phyloP scores from a whole-genome alignment of 53 echinoderm and acorn worm genomes.

The Antedon mediterranea region DNA sequence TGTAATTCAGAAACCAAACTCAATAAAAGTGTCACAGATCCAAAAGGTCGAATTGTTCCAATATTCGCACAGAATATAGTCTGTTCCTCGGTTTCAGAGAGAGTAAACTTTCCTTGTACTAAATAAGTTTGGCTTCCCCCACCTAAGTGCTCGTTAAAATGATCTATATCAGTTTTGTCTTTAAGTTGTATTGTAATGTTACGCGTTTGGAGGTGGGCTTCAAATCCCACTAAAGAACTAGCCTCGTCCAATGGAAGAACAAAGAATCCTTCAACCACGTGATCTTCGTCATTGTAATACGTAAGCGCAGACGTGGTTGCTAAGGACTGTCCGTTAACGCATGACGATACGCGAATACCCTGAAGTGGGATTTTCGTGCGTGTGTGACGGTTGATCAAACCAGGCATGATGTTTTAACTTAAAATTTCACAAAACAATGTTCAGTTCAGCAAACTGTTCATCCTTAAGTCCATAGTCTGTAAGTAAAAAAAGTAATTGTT shows the following conservation, averaged over 20 bases:
- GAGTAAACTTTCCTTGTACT: conserved; percentile 79
- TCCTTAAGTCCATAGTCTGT: too few relatives aligned
- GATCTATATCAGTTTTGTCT: conserved; percentile 69
- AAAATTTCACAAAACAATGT: too few relatives aligned
- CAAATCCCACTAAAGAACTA: conserved; percentile 78
- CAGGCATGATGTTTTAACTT: conserved; percentile 47
- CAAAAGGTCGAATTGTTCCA: conserved; percentile 88
- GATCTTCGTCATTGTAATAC: conserved; percentile 93
- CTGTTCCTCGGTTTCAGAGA: conserved; percentile 76
- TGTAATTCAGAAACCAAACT: conserved; percentile 64
- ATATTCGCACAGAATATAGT: conserved; percentile 90
- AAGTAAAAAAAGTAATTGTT: too few relatives aligned
- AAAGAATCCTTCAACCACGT: conserved; percentile 92
- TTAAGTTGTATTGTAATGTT: conserved; percentile 82
- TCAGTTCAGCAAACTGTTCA: too few relatives aligned
- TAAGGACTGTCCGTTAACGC: conserved; percentile 83
- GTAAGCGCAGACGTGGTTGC: conserved; percentile 78
- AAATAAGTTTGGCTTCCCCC: conserved; percentile 59
- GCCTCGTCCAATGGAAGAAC: conserved; percentile 69
- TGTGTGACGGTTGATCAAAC: conserved; percentile 86
- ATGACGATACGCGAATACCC: conserved; percentile 63
- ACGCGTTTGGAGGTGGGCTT: conserved; percentile 74
- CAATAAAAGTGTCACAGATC: conserved; percentile 63
- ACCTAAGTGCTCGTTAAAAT: conserved; percentile 74
- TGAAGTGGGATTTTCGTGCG: conserved; percentile 67